Conservation (phyloP, 2,113 vertebrate species). For the Aegithalos caudatus region DNA sequence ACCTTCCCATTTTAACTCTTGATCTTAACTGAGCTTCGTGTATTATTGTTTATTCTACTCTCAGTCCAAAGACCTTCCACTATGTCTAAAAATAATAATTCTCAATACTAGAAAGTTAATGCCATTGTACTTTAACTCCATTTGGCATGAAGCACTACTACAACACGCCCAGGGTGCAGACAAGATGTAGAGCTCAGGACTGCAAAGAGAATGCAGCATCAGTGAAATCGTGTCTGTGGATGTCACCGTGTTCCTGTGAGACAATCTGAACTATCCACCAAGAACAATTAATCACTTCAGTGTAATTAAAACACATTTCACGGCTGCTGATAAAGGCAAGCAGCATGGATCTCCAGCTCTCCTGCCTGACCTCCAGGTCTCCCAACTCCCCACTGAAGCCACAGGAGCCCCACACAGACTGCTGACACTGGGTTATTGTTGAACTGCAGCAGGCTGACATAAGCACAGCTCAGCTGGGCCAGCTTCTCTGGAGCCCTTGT, state of each 20-base stretch:
- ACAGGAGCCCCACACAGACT: not conserved
- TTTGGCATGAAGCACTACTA: not conserved
- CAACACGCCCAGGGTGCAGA: not conserved
- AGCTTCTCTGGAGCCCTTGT: not conserved
- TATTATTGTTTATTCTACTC: not conserved
- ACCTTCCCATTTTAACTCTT: fast-evolving
- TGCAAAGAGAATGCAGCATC: not conserved
- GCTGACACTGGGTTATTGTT: not conserved
- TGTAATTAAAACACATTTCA: not conserved
- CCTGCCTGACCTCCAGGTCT: not conserved
- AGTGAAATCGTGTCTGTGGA: fast-evolving
- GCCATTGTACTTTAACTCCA: not conserved
- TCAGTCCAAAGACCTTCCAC: not conserved
- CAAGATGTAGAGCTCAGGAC: not conserved
- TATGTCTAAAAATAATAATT: not conserved
- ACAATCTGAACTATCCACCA: fast-evolving
- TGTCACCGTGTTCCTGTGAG: fast-evolving
- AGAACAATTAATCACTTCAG: not conserved
- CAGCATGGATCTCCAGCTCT: not conserved
- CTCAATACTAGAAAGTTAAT: not conserved
- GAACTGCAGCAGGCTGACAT: not conserved
- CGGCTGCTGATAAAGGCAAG: not conserved
- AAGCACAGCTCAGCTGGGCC: not conserved
- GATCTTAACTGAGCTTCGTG: not conserved
- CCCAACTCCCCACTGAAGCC: not conserved